Evolutionary conservation across 1,140 invertebrate species (phyloP).

Genomic region (Ridgeia piscesae): DNA sequence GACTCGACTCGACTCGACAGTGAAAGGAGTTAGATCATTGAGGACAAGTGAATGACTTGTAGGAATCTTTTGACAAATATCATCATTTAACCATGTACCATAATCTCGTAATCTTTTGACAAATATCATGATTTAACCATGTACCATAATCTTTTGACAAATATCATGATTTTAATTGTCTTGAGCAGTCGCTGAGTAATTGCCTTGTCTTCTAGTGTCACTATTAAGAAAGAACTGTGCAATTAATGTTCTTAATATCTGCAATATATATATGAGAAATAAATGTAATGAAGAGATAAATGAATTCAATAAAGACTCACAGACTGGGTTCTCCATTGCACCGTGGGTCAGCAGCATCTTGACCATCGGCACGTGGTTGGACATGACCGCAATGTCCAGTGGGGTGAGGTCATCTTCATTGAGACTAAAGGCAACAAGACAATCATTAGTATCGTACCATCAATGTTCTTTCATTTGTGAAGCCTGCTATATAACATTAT

Average conservation of each 20-base stretch:
- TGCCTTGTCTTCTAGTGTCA: no score
- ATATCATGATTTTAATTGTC: no score
- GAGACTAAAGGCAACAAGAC: slow-evolving; percentile 28
- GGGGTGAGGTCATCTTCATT: slow-evolving; percentile 76
- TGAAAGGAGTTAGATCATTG: no score
- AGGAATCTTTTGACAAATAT: no score
- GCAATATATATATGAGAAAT: not conserved
- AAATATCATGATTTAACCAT: no score
- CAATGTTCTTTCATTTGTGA: not conserved
- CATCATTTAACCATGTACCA: no score
- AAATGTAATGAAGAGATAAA: slow-evolving; percentile 20
- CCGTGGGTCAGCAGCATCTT: slow-evolving; percentile 86
- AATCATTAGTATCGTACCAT: not conserved
- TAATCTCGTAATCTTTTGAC: no score
- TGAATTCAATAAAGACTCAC: slow-evolving; percentile 65
- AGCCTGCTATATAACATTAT: not conserved
- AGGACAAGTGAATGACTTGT: no score
- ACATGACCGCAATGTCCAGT: slow-evolving; percentile 86
- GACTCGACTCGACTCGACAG: no score
- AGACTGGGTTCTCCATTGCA: slow-evolving; percentile 82
- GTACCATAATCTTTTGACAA: no score
- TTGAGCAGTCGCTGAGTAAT: no score
- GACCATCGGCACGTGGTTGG: slow-evolving; percentile 80
- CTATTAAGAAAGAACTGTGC: no score
- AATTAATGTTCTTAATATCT: not conserved